Conservation (phyloP, 1,140 invertebrate species). For the Schlechtendalia chinensis region DNA sequence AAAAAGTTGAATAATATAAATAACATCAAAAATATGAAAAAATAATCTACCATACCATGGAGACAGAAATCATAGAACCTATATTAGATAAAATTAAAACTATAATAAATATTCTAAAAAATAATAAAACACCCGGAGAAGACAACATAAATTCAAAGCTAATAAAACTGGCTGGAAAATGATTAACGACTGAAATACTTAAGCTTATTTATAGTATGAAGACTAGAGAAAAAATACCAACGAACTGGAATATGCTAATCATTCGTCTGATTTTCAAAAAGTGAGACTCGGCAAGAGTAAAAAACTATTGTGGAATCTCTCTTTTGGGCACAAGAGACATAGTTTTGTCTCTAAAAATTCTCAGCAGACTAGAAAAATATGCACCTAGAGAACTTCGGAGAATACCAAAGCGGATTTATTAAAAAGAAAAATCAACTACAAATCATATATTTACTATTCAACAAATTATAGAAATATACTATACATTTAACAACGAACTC, state of each 20-base stretch:
- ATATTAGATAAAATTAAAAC: no score
- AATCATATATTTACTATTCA: not conserved
- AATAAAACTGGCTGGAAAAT: no score
- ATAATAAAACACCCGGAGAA: no score
- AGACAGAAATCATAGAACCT: no score
- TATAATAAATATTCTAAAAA: no score
- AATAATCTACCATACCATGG: no score
- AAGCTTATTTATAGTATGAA: no score
- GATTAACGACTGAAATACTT: no score
- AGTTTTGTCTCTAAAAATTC: not conserved
- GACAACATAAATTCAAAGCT: no score
- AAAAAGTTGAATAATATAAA: no score
- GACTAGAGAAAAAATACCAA: no score
- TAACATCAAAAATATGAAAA: no score
- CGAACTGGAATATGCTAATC: constrained; percentile 3
- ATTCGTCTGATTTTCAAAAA: not conserved
- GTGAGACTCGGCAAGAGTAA: not conserved
- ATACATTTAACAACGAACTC: not conserved
- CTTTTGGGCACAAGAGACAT: not conserved
- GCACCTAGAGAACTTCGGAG: not conserved
- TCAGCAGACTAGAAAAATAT: constrained; percentile 12
- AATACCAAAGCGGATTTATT: constrained; percentile 11
- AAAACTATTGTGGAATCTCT: not conserved
- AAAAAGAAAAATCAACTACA: constrained; percentile 4
- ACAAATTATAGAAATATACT: not conserved